phyloP scores from a whole-genome alignment of 2,888 invertebrate genomes.

The Epistrophe grossulariae region DNA sequence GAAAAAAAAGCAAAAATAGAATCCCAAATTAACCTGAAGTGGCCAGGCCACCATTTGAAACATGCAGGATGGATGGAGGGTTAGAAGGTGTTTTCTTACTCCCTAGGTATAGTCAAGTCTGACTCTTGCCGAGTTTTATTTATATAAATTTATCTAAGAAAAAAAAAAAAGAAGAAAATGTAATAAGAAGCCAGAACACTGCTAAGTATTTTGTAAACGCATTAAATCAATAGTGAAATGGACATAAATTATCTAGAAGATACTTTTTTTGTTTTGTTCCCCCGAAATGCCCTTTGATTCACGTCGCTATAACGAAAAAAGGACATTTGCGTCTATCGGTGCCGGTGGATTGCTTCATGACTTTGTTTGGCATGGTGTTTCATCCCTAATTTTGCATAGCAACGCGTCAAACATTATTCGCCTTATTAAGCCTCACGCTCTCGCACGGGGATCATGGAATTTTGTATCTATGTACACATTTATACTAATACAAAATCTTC shows the following conservation, averaged over 20 bases:
- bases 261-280: conserved; percentile 18
- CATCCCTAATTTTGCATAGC: conserved; percentile 73
- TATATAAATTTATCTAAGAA: conserved; percentile 18
- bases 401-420: conserved; percentile 57
- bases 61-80: conserved; percentile 12
- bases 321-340: conserved; percentile 45
- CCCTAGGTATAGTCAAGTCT: not conserved
- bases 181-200: conserved; percentile 69
- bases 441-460: conserved; percentile 60
- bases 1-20: conserved; percentile 67
- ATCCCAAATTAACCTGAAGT: conserved; percentile 68
- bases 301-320: not conserved
- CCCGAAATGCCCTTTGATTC: conserved; percentile 9
- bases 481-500: no score
- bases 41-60: conserved; percentile 29
- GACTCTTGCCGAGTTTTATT: conserved; percentile 36
- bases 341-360: conserved; percentile 43
- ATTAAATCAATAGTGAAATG: conserved; percentile 75
- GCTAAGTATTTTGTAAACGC: conserved; percentile 72
- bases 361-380: conserved; percentile 53
- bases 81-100: conserved; percentile 52
- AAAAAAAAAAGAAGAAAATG: conserved; percentile 37
- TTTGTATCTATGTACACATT: conserved; percentile 23
- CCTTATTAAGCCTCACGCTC: conserved; percentile 68
- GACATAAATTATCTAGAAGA: conserved; percentile 75